These are phyloP conservation scores for Dromaius novaehollandiae DNA, from an alignment of 2,113 vertebrate genomes.

Conservation along the genomic window DNA sequence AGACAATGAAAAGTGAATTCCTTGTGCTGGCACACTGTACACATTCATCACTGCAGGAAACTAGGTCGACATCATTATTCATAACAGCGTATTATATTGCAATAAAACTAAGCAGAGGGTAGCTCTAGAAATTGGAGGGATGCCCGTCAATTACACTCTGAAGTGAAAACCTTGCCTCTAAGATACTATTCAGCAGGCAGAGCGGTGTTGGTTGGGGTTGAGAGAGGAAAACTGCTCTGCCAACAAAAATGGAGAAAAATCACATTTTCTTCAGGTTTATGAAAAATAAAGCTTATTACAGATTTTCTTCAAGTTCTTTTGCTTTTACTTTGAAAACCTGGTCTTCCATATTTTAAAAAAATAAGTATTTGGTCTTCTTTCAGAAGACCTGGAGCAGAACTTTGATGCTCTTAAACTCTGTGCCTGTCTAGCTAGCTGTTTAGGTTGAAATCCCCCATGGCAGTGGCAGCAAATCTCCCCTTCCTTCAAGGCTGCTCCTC, in stretches of 20 bases:
- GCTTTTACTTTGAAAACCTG: background rate
- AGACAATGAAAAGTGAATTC: background rate
- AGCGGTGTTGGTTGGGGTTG: background rate
- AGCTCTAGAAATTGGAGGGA: background rate
- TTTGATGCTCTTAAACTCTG: background rate
- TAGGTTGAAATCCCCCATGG: background rate
- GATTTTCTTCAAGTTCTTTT: background rate
- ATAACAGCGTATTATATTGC: constrained; percentile 34
- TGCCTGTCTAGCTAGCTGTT: background rate
- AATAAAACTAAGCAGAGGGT: background rate
- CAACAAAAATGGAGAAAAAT: constrained; percentile 12
- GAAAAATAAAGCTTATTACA: background rate
- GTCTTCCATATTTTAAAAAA: background rate
- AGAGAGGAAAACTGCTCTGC: background rate
- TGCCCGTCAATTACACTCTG: background rate
- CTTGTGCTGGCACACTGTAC: background rate
- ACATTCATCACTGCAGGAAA: background rate
- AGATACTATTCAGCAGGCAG: background rate
- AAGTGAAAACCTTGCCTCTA: background rate
- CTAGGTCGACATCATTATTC: constrained; percentile 4
- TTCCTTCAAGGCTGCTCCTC: background rate
- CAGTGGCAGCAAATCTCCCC: background rate
- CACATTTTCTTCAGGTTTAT: constrained; percentile 5
- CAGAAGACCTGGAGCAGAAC: background rate
- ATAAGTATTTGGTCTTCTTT: background rate